Conservation (phyloP, 2,888 invertebrate genomes). For the Sthenelais limicola region DNA sequence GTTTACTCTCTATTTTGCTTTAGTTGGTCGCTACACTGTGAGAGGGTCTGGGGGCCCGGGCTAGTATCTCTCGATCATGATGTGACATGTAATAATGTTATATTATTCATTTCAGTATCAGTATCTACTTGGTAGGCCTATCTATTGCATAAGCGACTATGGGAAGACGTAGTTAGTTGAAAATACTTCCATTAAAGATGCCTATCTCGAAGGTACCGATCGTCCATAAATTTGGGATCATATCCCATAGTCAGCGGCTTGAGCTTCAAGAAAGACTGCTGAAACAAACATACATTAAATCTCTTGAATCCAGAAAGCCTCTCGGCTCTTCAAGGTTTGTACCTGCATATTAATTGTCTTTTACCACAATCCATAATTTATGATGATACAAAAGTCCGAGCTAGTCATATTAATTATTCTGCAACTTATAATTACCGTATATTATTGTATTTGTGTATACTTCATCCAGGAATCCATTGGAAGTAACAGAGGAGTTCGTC, state of each 20-base stretch:
- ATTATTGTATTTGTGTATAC: background rate
- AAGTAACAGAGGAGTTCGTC: constrained; percentile 71
- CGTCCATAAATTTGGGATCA: constrained; percentile 72
- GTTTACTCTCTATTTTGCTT: too few species aligned
- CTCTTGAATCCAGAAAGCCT: constrained; percentile 42
- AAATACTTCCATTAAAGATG: too few species aligned
- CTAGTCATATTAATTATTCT: background rate
- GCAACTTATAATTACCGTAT: background rate
- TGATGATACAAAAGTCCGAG: background rate
- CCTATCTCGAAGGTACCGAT: constrained; percentile 70
- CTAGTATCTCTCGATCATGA: too few species aligned
- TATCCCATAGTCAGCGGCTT: constrained; percentile 70
- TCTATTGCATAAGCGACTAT: too few species aligned
- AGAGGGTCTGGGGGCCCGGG: too few species aligned
- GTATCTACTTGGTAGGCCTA: too few species aligned
- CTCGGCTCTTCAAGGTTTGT: constrained; percentile 26
- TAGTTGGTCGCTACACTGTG: too few species aligned
- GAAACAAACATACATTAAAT: constrained; percentile 65
- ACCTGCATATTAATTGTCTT: background rate
- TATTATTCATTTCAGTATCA: too few species aligned
- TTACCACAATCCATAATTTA: background rate
- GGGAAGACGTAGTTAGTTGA: too few species aligned
- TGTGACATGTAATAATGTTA: too few species aligned
- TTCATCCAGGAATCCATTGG: constrained; percentile 65
- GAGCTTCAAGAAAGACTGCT: constrained; percentile 70